Base-by-base conservation (phyloP, 2,888 invertebrate species). In the Abrostola tripartita region DNA sequence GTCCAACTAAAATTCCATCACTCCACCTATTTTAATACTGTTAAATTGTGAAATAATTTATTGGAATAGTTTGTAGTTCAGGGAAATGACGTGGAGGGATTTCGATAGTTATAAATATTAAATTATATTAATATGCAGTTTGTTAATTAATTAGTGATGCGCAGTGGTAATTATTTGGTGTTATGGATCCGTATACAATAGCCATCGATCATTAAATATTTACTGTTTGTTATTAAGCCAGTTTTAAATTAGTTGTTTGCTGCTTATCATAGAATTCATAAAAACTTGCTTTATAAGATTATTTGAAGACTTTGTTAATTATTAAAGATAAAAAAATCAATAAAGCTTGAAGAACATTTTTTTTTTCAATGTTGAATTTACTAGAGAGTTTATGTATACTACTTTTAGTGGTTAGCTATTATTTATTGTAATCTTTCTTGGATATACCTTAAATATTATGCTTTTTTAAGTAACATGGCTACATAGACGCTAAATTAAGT, bases 81-180 rank as follows among this genome's bases (percentile, higher is more conserved):
- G 41, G 47, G 53, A 35, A 72, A 59, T 53, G 47, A 52, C 62
- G 52, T 55, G 55, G 24, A 61, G 8, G 55, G 51, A 63, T 53
- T 60, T 0, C 10, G 5, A 37, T 47, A 14, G 62, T 59, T 59
- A 37, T 40, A 47, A 62, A 67, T 61, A 38, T 53, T 47, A 38
- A 59, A 47, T 53, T 6, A 59, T 73, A 7, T 61, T 47, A 44
- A 47, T 50, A 44, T 59, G 41, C 41, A 10, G 37, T 8, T 52
- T 66, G 37, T n/a, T 44, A 37, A 38, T 47, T 42, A 14, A 38
- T 47, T 42, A 14, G 9, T 47, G 47, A 56, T 53, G 58, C 8
- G 12, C 8, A 37, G 12, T 52, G 37, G 1, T 53, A 5, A 59
- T 37, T 47, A 52, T 2, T 52, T n/a, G 50, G 36, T 51, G 8